These are phyloP conservation scores for Scaptomyza caliginosa DNA, from an alignment of 2,888 invertebrate genomes.

Conservation along the genomic window DNA sequence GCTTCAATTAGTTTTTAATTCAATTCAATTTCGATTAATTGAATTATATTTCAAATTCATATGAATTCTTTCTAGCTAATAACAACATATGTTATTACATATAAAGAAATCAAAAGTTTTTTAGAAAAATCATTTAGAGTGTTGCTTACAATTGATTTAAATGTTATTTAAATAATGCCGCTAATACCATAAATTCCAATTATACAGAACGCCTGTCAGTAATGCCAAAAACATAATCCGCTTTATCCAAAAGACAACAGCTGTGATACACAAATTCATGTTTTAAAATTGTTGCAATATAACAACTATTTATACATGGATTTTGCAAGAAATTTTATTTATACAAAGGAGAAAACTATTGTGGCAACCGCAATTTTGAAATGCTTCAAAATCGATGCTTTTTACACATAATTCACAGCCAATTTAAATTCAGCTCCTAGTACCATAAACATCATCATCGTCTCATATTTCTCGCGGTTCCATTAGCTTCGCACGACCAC, in stretches of 20 bases:
- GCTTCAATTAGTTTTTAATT: background rate
- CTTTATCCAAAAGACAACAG: constrained; percentile 49
- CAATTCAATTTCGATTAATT: background rate
- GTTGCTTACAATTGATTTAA: constrained; percentile 50
- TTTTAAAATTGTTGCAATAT: background rate
- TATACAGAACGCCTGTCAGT: constrained; percentile 42
- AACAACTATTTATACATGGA: constrained; percentile 25
- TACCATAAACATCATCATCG: constrained; percentile 29
- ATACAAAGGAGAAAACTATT: constrained; percentile 34
- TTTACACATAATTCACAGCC: constrained; percentile 71
- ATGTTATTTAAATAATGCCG: constrained; percentile 30
- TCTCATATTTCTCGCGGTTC: constrained; percentile 11
- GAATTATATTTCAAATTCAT: background rate
- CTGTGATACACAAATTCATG: constrained; percentile 25
- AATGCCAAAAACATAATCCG: constrained; percentile 36
- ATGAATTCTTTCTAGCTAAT: too few species aligned
- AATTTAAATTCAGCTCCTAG: constrained; percentile 51
- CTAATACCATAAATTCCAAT: constrained; percentile 50
- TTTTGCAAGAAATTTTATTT: constrained; percentile 33
- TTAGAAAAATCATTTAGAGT: background rate
- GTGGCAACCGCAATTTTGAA: constrained; percentile 61
- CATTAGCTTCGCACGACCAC: constrained; percentile 50
- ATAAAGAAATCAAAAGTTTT: background rate
- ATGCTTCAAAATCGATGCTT: constrained; percentile 46
- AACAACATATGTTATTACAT: too few species aligned